These are phyloP conservation scores for Pangasius krempfi DNA, from an alignment of 2,797 vertebrate species.

Conservation along the genomic window DNA sequence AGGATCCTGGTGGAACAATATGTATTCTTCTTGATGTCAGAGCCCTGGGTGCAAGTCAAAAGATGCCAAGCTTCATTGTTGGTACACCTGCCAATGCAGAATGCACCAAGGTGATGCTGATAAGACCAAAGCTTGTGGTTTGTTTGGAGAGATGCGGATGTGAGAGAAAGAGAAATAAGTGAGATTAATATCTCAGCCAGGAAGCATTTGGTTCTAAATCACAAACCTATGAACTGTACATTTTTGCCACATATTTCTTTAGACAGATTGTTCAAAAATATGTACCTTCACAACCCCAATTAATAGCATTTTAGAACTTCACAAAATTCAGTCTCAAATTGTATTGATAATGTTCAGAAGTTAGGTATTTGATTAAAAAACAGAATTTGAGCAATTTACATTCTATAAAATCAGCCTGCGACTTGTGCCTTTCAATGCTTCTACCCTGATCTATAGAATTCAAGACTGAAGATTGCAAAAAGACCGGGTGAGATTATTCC, in stretches of 20 bases:
- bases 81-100: constrained; percentile 19
- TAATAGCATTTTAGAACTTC: background rate
- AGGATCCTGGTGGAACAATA: constrained; percentile 21
- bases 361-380: background rate
- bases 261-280: background rate
- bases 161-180: background rate
- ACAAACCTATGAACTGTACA: background rate
- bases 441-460: too few relatives aligned
- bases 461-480: background rate
- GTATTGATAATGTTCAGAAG: background rate
- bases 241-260: background rate
- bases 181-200: background rate
- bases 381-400: background rate
- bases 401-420: background rate
- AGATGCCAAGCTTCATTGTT: background rate
- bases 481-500: background rate
- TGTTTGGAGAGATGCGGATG: background rate
- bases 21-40: constrained; percentile 29
- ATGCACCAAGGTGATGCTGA: background rate
- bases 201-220: background rate
- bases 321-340: background rate
- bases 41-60: constrained; percentile 32
- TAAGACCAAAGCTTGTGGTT: constrained; percentile 5
- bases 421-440: background rate
- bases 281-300: background rate